Conservation (phyloP, 2,888 invertebrate species). For the Meteorus colon region DNA sequence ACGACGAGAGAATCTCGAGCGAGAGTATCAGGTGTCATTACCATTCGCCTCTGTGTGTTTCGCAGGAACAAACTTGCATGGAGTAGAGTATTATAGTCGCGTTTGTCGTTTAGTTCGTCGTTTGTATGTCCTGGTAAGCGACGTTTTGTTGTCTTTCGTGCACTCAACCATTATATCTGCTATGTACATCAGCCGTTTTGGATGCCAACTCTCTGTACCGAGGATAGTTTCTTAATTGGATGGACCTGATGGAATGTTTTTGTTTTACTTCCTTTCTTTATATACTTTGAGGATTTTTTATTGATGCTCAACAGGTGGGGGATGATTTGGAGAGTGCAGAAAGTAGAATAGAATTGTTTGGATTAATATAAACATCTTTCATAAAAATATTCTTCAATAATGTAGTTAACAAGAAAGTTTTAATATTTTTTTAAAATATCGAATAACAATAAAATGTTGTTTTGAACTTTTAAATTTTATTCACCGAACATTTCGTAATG, state of each 20-base stretch:
- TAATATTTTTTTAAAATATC: no score
- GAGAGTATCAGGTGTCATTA: conserved; percentile 69
- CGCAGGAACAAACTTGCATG: conserved; percentile 6
- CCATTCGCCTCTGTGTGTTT: conserved; percentile 54
- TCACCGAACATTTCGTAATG: not conserved
- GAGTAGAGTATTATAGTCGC: not conserved
- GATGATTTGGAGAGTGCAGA: no score
- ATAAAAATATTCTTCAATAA: no score
- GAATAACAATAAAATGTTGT: no score
- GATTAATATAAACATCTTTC: no score
- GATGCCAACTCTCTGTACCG: not conserved
- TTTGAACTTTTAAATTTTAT: not conserved
- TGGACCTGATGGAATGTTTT: conserved; percentile 10
- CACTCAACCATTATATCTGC: not conserved
- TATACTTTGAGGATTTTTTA: not conserved
- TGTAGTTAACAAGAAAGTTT: no score
- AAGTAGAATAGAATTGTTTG: no score
- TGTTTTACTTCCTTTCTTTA: not conserved
- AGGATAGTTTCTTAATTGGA: conserved; percentile 15
- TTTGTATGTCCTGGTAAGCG: not conserved
- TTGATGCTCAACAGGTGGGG: not conserved
- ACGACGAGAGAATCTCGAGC: conserved; percentile 40
- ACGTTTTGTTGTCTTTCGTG: conserved; percentile 1
- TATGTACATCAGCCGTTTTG: conserved; percentile 12
- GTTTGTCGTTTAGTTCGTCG: not conserved